Base-by-base conservation (phyloP, 1,140 invertebrate genomes). In the Brachionus sp. region DNA sequence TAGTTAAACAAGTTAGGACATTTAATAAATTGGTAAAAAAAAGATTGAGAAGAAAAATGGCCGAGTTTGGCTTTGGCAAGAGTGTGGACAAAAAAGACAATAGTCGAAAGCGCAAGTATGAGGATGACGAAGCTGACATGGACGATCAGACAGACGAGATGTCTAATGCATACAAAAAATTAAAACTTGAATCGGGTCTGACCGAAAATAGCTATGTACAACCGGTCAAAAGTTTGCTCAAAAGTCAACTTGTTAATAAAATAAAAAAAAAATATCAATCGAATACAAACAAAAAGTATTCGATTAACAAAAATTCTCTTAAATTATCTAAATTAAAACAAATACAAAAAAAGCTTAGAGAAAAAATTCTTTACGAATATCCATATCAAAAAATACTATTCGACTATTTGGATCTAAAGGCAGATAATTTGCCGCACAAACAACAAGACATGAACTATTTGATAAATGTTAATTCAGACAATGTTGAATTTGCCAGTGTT, bases 1-100 rank as follows among this genome's bases (percentile, higher is more conserved):
- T 92, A 4, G 39, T 57, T 2, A 39, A 80, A 62, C 50, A 80
- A 75, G 42, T 75, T 13, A 75, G 44, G 46, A 39, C 44, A 25
- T 75, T 75, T 46, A 75, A 75, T 13, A 44, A 50, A 75, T 46
- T 46, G 25, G 44, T 75, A 0, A 75, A 46, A 25, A 70, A 70
- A 70, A 70, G 19, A 39, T 16, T 70, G 35, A 37, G 35, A 39
- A 9, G 13, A 70, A 70, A 70, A 39, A 75, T 75, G 70, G 19
- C 70, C 1, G 16, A 75, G n/a, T 35, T 6, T 12, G 39, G 19
- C 19, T 25, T 23, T 46, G 4, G 19, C 0, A 23, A 29, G 12
- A 16, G 12, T 46, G 42, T n/a, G 33, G 16, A 23, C 5, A 46
- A 46, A 46, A 23, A 12, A 25, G 39, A 75, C 19, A 75, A 75